Conservation (phyloP, 2,888 invertebrate genomes). For the Nasonia oneida region DNA sequence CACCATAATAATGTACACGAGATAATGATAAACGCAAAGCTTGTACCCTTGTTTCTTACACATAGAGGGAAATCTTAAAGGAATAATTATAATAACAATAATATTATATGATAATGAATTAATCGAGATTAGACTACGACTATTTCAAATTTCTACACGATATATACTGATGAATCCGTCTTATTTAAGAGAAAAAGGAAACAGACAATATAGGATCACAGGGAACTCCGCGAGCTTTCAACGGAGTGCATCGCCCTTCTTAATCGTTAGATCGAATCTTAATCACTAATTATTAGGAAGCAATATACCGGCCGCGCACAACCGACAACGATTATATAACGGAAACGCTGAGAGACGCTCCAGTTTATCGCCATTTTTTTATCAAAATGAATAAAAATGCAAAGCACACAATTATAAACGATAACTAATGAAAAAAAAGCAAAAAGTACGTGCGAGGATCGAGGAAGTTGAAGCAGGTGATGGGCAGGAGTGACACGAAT, state of each 20-base stretch:
- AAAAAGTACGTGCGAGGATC: background rate
- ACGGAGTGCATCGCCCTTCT: constrained; percentile 48
- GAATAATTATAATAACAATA: constrained; percentile 5
- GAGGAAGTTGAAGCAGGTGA: background rate
- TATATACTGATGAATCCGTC: constrained; percentile 45
- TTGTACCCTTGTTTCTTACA: background rate
- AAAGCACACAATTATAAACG: constrained; percentile 9
- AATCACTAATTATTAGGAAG: constrained; percentile 54
- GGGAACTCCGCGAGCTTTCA: constrained; percentile 46
- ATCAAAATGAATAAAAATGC: constrained; percentile 61
- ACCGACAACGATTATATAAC: constrained; percentile 73
- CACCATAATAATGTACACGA: background rate
- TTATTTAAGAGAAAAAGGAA: constrained; percentile 33
- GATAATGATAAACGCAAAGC: background rate
- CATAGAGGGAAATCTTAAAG: background rate
- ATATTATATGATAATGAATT: background rate
- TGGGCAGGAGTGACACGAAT: constrained; percentile 25
- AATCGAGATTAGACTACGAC: background rate
- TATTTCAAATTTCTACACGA: constrained; percentile 16
- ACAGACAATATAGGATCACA: constrained; percentile 58
- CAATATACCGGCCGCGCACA: constrained; percentile 72
- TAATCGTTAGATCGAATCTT: constrained; percentile 37
- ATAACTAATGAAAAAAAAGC: background rate
- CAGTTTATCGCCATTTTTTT: constrained; percentile 72
- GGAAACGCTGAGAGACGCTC: constrained; percentile 52